Percentiles rank a stretch among this genome's conserved stretches.
Conservation (phyloP, 2,113 vertebrate genomes). For the Xenopus laevis region DNA sequence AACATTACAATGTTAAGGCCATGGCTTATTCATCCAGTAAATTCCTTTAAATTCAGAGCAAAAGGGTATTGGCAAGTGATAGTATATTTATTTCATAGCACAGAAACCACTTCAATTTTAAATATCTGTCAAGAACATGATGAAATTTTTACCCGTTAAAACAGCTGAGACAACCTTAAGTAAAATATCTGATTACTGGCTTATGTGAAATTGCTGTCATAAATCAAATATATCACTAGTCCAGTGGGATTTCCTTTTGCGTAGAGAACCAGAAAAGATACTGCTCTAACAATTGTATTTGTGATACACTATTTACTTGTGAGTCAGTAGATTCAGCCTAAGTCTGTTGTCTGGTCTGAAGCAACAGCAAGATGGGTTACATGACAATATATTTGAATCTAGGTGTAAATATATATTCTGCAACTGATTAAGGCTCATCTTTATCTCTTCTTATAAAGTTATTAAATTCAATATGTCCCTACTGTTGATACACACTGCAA, state of each 20-base stretch:
- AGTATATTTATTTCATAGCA: slow-evolving; percentile 18
- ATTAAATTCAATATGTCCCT: too few relatives aligned
- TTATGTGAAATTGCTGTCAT: slow-evolving; percentile 37
- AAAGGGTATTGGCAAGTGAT: slow-evolving; percentile 21
- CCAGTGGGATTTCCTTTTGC: slow-evolving; percentile 15
- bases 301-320: slow-evolving; percentile 12
- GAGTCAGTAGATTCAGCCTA: neutral
- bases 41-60: neutral
- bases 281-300: slow-evolving; percentile 11
- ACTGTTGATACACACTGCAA: too few relatives aligned
- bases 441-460: too few relatives aligned
- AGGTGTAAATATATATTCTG: too few relatives aligned
- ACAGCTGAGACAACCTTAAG: slow-evolving; percentile 40
- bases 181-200: slow-evolving; percentile 43
- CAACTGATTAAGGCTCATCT: too few relatives aligned
- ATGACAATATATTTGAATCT: too few relatives aligned
- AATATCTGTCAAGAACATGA: slow-evolving; percentile 20
- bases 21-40: slow-evolving; percentile 11
- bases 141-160: slow-evolving; percentile 28
- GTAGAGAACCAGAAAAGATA: slow-evolving; percentile 12
- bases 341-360: too few relatives aligned
- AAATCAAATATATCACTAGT: slow-evolving; percentile 31
- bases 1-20: neutral
- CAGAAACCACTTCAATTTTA: slow-evolving; percentile 10
- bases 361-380: too few relatives aligned